These are phyloP conservation scores for Pachymerium ferrugineum DNA, from an alignment of 2,888 invertebrate species.

Conservation along the genomic window DNA sequence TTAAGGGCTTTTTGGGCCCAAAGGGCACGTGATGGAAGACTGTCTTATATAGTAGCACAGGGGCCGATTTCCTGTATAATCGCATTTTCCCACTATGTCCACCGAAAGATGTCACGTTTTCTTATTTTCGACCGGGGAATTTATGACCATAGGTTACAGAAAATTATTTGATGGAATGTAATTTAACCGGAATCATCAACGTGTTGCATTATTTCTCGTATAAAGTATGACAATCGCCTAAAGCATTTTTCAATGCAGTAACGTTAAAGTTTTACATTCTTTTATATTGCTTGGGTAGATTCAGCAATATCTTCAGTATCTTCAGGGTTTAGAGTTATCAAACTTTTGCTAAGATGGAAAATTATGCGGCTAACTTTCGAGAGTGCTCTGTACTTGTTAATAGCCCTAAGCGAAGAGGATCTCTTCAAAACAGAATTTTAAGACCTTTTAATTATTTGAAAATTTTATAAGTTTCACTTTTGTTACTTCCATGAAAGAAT, in stretches of 20 bases:
- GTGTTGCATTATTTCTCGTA: not conserved
- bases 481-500: not conserved
- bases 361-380: not conserved
- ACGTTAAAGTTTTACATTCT: slow-evolving; percentile 19
- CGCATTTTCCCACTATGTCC: not conserved
- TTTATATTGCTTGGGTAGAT: not conserved
- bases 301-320: not conserved
- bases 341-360: not conserved
- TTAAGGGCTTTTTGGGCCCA: not conserved
- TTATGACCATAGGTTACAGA: not conserved
- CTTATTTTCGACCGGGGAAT: not conserved
- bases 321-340: not conserved
- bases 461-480: not conserved
- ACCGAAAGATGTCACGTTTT: not conserved
- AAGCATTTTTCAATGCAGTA: not conserved
- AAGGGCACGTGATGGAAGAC: not conserved
- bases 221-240: not conserved
- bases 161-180: not conserved
- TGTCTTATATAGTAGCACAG: not conserved
- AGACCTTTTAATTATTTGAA: not conserved
- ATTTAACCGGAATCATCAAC: slow-evolving; percentile 13
- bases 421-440: not conserved
- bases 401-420: not conserved
- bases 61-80: not conserved
- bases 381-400: not conserved